These are phyloP conservation scores for Elaphurus davidianus DNA, from an alignment of 2,113 vertebrate genomes.

Conservation along the genomic window DNA sequence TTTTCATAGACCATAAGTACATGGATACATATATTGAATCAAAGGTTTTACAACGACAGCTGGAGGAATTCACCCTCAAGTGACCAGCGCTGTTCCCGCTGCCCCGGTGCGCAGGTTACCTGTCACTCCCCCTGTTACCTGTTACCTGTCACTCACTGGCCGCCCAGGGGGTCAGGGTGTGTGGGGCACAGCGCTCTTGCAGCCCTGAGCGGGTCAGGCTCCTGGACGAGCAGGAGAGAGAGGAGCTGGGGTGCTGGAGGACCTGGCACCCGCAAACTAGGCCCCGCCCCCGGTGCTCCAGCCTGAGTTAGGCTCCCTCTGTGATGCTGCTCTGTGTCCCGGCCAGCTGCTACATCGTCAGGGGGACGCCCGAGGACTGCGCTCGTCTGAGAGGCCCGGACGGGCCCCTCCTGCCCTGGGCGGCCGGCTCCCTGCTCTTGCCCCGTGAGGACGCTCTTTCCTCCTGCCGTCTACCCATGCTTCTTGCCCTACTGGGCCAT, in stretches of 20 bases:
- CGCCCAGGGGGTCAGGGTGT: background rate
- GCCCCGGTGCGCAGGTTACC: background rate
- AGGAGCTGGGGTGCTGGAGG: background rate
- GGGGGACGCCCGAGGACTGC: rapidly evolving
- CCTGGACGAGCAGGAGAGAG: background rate
- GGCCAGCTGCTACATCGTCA: background rate
- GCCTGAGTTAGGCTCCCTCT: slow-evolving; percentile 24
- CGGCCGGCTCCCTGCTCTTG: background rate
- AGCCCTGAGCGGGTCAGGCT: background rate
- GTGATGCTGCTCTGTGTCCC: slow-evolving; percentile 22
- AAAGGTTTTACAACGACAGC: background rate
- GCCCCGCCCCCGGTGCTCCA: background rate
- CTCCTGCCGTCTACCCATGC: background rate
- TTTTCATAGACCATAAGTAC: background rate
- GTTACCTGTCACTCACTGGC: background rate
- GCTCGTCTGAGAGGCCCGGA: background rate
- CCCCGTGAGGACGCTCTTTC: background rate
- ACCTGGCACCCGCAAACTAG: background rate
- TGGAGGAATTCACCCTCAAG: background rate
- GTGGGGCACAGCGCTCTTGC: too few relatives aligned
- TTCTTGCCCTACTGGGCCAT: background rate
- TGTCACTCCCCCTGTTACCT: background rate
- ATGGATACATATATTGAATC: background rate
- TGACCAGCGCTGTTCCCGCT: background rate
- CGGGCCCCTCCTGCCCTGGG: background rate